Evolutionary conservation across 2,797 vertebrate genomes (phyloP), one percentile per base, ranked within the genome.

Genomic region (Esox masquinongy): DNA sequence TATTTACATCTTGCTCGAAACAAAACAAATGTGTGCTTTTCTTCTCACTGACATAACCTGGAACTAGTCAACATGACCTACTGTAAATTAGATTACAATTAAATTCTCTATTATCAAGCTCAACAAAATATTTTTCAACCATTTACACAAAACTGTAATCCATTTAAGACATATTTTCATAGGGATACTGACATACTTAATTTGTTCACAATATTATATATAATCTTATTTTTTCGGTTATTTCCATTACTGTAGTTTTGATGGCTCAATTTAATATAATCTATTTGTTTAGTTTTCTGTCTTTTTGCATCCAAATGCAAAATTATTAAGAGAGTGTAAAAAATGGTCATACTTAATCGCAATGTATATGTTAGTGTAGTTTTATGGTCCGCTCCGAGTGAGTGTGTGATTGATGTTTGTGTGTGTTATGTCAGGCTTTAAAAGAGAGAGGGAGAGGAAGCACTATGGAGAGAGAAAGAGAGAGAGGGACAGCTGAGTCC

Each of bases 361-460:
- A 85, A 79, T 67, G 73, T 86, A 77, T 87, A 86, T 90, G 87
- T 91, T 92, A 88, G 78, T 88, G 83, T 87, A 86, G 87, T 91
- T 90, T 91, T 91, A 91, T 87, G 87, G 85, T 84, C 76, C 76
- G 82, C 85, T 89, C 82, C 68, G 69, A 79, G 68, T 86, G 80
- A 84, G 83, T 77, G 75, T 88, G 85, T 93, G 91, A 92, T 90
- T 92, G 88, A 91, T 91, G 89, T 88, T 86, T 70, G 73, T 75
- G 72, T 78, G 85, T 90, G 87, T 43, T 88, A 82, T 89, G 85
- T 88, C 82, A 89, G 87, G 79, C 86, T 91, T 89, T 84, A 84
- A 82, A 83, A 87, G 87, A 84, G 80, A 83, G 82, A 84, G 85
- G 80, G 84, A 53, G 86, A 88, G 81, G 81, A 82, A 68, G 78